Evolutionary conservation across 2,113 vertebrate genomes (phyloP), one percentile per base, ranked within the genome.

Genomic region (Callionymus lyra): DNA sequence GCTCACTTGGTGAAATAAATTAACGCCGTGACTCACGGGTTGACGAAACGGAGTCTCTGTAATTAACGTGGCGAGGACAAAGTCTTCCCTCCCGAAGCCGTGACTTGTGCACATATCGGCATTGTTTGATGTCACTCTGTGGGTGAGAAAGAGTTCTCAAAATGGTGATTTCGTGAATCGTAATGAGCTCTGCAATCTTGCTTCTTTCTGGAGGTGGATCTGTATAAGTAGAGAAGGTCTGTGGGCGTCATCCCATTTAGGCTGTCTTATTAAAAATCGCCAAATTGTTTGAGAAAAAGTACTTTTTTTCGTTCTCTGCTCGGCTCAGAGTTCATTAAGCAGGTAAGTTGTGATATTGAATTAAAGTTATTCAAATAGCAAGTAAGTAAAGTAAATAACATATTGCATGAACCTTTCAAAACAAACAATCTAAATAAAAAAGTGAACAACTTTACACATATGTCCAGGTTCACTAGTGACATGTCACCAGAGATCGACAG

Each of bases 151-250:
- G 44, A 32, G 1, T 9, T 10, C 36, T n/a, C n/a, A n/a, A 48
- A 45, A 35, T 42, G 15, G 39, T 10, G 62, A 45, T 50, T 55
- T 34, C 47, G 45, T 62, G 53, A 70, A 61, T 58, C 13, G 42
- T 62, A 55, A 65, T 52, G 57, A 46, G 44, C 14, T 39, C 53
- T 56, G 53, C 31, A 32, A 13, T 16, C 56, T 51, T 16, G 0
- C 47, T 13, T 10, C 18, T 31, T 19, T 27, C n/a, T 13, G 11
- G 44, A 2, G 3, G 11, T 2, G 47, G 15, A 48, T 55, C 48
- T 52, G 63, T 57, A 49, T 47, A 38, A 45, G n/a, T n/a, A n/a
- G n/a, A n/a, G n/a, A n/a, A n/a, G n/a, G n/a, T n/a, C n/a, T n/a
- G n/a, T n/a, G n/a, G n/a, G n/a, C n/a, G 41, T 52, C 18, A 13